A percentile compares a stretch with the other conserved stretches of the same genome.
These are phyloP conservation scores for Dusona sp. DNA, from an alignment of 2,888 invertebrate species.

Conservation along the genomic window DNA sequence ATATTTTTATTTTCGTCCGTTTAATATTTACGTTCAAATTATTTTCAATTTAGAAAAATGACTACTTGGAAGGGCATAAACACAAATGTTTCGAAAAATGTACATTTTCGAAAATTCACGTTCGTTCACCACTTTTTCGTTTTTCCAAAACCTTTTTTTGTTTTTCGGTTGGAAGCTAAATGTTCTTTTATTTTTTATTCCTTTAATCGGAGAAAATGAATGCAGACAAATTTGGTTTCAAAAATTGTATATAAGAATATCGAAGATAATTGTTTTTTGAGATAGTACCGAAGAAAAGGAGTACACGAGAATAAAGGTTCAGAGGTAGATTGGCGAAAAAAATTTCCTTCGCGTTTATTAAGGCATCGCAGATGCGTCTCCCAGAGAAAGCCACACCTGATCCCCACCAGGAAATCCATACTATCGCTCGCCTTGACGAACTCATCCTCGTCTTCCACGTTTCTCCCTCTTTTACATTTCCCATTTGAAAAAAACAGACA, in stretches of 20 bases:
- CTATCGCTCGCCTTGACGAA: slow-evolving; percentile 63
- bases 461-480: slow-evolving; percentile 11
- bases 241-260: not conserved
- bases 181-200: too few relatives aligned
- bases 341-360: slow-evolving; percentile 58
- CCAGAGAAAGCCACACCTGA: slow-evolving; percentile 73
- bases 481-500: not conserved
- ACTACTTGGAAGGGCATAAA: too few relatives aligned
- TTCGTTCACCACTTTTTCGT: too few relatives aligned
- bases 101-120: too few relatives aligned
- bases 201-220: too few relatives aligned
- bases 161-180: too few relatives aligned
- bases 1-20: too few relatives aligned
- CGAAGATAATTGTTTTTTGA: not conserved
- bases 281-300: not conserved
- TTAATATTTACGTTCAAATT: too few relatives aligned
- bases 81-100: too few relatives aligned
- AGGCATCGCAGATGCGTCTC: slow-evolving; percentile 74
- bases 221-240: not conserved
- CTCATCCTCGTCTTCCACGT: slow-evolving; percentile 19
- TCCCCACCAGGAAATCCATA: slow-evolving; percentile 76
- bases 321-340: slow-evolving; percentile 25
- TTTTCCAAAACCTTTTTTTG: too few relatives aligned
- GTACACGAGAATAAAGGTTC: slow-evolving; percentile 16
- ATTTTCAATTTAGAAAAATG: too few relatives aligned